These are phyloP conservation scores for Heteronetta atricapilla DNA, from an alignment of 2,113 vertebrate species.

Conservation along the genomic window DNA sequence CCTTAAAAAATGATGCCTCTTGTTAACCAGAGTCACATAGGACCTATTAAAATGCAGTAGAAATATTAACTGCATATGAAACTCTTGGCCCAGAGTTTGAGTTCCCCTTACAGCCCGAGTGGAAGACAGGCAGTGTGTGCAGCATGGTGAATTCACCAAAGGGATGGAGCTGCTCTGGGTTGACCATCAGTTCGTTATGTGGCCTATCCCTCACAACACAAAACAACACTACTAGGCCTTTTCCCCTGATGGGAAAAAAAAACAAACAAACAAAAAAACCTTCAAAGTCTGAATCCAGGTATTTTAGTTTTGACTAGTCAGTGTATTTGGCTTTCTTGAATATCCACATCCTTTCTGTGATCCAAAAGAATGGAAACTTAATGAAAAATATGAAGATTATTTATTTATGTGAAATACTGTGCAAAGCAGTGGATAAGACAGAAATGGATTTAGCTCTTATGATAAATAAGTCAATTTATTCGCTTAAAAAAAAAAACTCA, in stretches of 20 bases:
- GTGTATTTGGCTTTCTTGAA: background rate
- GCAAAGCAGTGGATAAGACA: background rate
- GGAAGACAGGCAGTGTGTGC: background rate
- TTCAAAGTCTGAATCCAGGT: background rate
- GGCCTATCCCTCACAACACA: background rate
- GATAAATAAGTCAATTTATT: background rate
- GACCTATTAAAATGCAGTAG: background rate
- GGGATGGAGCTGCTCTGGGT: background rate
- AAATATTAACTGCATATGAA: background rate
- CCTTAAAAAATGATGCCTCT: background rate
- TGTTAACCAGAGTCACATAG: background rate
- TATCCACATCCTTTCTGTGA: background rate
- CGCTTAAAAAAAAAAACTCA: background rate
- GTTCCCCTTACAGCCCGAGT: accelerated
- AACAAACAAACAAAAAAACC: background rate
- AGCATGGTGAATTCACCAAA: background rate
- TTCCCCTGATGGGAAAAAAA: background rate
- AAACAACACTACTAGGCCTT: background rate
- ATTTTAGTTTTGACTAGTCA: background rate
- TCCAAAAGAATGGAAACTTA: background rate
- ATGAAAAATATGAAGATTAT: background rate
- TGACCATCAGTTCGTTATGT: background rate
- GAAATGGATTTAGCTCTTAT: background rate
- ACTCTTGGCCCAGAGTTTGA: background rate
- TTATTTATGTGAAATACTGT: background rate